These are phyloP conservation scores for Molothrus ater DNA, from an alignment of 2,797 vertebrate species.

Conservation along the genomic window DNA sequence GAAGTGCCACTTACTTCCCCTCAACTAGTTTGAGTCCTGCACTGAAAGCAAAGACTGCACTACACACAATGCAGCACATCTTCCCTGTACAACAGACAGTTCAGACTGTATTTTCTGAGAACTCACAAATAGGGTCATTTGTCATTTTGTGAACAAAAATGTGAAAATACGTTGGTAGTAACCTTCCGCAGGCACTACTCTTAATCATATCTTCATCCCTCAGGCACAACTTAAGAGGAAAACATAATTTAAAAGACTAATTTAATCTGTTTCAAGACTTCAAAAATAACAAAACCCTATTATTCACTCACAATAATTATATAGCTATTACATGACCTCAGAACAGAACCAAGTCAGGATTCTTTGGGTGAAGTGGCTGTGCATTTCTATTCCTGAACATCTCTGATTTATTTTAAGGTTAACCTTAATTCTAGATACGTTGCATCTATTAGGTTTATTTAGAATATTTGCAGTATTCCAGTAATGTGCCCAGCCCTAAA, in stretches of 20 bases:
- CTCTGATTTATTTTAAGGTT: constrained; percentile 20
- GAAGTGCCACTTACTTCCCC: background rate
- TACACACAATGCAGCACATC: background rate
- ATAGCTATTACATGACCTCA: background rate
- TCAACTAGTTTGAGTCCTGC: background rate
- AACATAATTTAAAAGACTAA: background rate
- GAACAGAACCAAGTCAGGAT: background rate
- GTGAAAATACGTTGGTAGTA: background rate
- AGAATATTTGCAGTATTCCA: background rate
- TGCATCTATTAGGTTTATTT: constrained; percentile 1
- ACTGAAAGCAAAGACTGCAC: background rate
- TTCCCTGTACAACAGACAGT: background rate
- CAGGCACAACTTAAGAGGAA: background rate
- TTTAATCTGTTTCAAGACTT: constrained; percentile 2
- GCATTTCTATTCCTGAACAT: background rate
- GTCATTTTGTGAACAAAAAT: constrained; percentile 5
- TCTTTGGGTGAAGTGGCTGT: background rate
- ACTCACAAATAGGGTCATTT: background rate
- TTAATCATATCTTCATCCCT: background rate
- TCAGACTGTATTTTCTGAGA: background rate
- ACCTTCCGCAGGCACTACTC: background rate
- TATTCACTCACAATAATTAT: constrained; percentile 23
- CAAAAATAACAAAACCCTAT: background rate
- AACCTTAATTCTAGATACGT: background rate
- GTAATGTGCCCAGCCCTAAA: background rate